These are phyloP conservation scores for Aphis craccivora DNA, from an alignment of 1,140 invertebrate species.

Conservation along the genomic window DNA sequence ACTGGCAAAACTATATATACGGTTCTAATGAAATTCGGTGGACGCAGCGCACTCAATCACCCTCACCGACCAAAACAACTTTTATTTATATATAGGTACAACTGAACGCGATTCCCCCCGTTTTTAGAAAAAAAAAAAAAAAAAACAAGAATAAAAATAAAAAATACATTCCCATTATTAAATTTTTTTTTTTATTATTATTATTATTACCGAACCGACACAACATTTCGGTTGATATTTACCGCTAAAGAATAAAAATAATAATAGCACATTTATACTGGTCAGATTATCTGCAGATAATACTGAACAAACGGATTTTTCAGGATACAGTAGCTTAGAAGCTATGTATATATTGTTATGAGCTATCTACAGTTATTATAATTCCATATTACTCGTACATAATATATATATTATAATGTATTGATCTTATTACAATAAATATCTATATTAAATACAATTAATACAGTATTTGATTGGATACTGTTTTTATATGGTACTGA, in stretches of 20 bases:
- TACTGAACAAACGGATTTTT: not conserved
- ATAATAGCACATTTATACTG: slow-evolving; percentile 10
- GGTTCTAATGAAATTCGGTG: slow-evolving; percentile 55
- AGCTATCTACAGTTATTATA: not conserved
- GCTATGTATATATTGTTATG: not conserved
- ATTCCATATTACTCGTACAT: not conserved
- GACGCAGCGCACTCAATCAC: slow-evolving; percentile 55
- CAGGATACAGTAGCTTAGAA: not conserved
- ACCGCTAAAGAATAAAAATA: slow-evolving; percentile 13
- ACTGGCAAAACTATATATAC: slow-evolving; percentile 29
- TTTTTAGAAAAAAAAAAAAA: slow-evolving; percentile 1
- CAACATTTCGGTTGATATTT: not conserved
- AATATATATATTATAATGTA: not conserved
- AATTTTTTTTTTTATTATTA: slow-evolving; percentile 34
- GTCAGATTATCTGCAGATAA: not conserved
- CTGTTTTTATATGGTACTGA: too few species aligned
- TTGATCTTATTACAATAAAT: not conserved
- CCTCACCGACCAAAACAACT: slow-evolving; percentile 51
- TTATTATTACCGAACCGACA: slow-evolving; percentile 41
- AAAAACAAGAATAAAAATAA: not conserved
- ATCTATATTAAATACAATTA: too few species aligned
- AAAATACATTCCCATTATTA: slow-evolving; percentile 50
- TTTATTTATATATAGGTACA: slow-evolving; percentile 46
- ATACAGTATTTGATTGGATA: too few species aligned
- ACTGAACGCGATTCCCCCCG: not conserved